Conservation (phyloP, 2,797 vertebrate genomes). For the Naso thynnoides region DNA sequence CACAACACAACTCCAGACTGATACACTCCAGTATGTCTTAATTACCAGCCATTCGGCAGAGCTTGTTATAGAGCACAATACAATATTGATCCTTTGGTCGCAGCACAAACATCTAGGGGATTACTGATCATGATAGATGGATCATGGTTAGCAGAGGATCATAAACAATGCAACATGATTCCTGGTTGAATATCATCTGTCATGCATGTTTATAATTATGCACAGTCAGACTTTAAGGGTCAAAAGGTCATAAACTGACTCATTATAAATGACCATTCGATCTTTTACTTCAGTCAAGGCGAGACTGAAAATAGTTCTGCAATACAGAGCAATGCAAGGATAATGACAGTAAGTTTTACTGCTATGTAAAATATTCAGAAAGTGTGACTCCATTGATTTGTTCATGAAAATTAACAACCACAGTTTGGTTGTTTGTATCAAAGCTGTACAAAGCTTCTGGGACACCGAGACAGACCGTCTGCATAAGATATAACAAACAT, state of each 20-base stretch:
- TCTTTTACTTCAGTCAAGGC: constrained; percentile 25
- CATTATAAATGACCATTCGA: constrained; percentile 4
- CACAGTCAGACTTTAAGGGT: constrained; percentile 7
- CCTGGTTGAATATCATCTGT: constrained; percentile 7
- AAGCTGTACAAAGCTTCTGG: constrained; percentile 65
- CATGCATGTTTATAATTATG: constrained; percentile 21
- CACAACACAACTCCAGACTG: constrained; percentile 21
- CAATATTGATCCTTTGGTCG: constrained; percentile 54
- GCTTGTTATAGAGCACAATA: constrained; percentile 57
- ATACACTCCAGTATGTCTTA: constrained; percentile 52
- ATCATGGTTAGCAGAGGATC: constrained; percentile 9
- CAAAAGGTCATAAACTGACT: constrained; percentile 35
- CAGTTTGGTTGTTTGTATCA: constrained; percentile 64
- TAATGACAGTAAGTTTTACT: constrained; percentile 41
- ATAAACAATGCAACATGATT: constrained; percentile 40
- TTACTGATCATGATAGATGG: constrained; percentile 63
- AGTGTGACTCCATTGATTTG: constrained; percentile 61
- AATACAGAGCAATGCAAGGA: constrained; percentile 48
- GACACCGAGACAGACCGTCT: constrained; percentile 57
- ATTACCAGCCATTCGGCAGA: constrained; percentile 56
- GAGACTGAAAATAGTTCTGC: constrained; percentile 32
- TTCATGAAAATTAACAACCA: constrained; percentile 60
- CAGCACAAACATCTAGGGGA: constrained; percentile 52
- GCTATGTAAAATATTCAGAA: constrained; percentile 68
- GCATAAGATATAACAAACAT: constrained; percentile 59